Conservation (phyloP, 2,113 vertebrate genomes). For the Myxocyprinus asiaticus region DNA sequence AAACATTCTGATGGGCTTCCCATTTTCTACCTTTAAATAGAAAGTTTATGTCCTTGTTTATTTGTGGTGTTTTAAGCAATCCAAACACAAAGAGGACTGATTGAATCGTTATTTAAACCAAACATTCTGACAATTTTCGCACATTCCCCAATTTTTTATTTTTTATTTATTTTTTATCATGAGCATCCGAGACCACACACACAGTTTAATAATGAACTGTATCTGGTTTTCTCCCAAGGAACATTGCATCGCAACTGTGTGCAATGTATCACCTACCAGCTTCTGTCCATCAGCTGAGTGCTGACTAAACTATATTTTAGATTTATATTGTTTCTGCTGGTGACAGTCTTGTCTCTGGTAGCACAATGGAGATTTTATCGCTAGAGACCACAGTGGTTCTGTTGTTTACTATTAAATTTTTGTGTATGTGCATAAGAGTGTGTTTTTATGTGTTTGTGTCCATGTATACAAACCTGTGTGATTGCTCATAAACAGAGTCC, state of each 20-base stretch:
- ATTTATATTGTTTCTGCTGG: slow-evolving; percentile 14
- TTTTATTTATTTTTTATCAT: no score
- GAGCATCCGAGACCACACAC: neutral
- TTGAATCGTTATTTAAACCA: neutral
- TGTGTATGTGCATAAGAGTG: neutral
- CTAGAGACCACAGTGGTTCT: slow-evolving; percentile 24
- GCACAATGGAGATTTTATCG: neutral
- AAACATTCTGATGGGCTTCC: no score
- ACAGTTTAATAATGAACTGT: slow-evolving; percentile 41
- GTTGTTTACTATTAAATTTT: slow-evolving; percentile 21
- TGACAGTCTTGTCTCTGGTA: slow-evolving; percentile 41
- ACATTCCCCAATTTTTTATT: neutral
- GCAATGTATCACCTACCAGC: slow-evolving; percentile 24
- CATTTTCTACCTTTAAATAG: no score
- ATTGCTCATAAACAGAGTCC: no score
- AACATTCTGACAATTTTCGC: neutral
- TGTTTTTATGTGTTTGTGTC: no score
- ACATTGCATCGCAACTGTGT: slow-evolving; percentile 3
- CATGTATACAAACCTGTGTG: no score
- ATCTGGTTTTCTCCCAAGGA: slow-evolving; percentile 27
- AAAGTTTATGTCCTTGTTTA: no score
- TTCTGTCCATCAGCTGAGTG: slow-evolving; percentile 27
- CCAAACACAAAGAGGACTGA: no score
- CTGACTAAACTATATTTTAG: slow-evolving; percentile 35
- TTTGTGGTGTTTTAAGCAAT: no score